Evolutionary conservation across 2,888 invertebrate genomes (phyloP).

Genomic region (Apotomis betuletana): DNA sequence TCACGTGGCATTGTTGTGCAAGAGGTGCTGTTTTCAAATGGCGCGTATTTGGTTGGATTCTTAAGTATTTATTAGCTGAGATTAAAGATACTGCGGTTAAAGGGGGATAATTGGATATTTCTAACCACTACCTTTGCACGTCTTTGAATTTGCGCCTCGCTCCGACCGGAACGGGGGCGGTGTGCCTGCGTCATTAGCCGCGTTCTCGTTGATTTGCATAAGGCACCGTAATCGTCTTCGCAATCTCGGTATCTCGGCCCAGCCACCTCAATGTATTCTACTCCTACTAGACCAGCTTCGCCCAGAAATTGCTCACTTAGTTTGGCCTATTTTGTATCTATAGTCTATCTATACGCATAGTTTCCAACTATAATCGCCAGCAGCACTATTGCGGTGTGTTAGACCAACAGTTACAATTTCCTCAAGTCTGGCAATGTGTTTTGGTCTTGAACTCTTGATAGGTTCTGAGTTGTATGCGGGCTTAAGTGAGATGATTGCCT

Average conservation of each 20-base stretch:
- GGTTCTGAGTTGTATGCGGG: neutral
- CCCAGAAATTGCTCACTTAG: conserved; percentile 24
- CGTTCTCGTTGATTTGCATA: conserved; percentile 29
- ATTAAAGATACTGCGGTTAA: too few species aligned
- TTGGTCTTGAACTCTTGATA: neutral
- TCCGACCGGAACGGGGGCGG: conserved; percentile 1
- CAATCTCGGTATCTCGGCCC: conserved; percentile 28
- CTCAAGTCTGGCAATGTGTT: neutral
- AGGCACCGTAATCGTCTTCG: conserved; percentile 28
- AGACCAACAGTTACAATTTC: neutral
- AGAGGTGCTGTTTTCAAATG: neutral
- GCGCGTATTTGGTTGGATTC: too few species aligned
- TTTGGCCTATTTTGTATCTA: conserved; percentile 17
- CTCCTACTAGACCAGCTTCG: conserved; percentile 11
- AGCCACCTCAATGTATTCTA: conserved; percentile 28
- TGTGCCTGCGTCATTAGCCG: conserved; percentile 30
- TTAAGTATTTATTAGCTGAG: too few species aligned
- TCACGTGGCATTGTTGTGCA: too few species aligned
- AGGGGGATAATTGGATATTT: neutral
- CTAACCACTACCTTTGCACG: neutral
- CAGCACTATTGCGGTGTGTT: neutral
- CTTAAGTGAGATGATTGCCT: neutral
- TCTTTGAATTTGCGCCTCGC: conserved; percentile 12
- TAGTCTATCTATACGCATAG: neutral
- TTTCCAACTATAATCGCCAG: too few species aligned